Evolutionary conservation across 1,140 invertebrate species (phyloP), one percentile per base, ranked within the genome.

Genomic region (Temnothorax nylanderi): DNA sequence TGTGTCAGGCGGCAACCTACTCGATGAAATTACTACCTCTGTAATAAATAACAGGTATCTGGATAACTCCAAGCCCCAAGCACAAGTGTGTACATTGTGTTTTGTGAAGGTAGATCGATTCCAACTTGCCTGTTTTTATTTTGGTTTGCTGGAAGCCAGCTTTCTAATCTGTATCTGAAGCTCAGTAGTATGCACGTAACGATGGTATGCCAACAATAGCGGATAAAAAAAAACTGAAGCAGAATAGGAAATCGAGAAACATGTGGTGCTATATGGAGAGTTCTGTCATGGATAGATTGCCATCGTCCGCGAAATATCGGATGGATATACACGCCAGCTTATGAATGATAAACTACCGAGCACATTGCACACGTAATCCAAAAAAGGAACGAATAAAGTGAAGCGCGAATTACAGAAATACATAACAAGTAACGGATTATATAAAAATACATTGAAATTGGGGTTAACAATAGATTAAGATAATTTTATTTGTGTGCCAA

Each of bases 121-220:
- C 21, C 8, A 47, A 44, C 16, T 32, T 11, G 26, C 18, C 62
- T 65, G 84, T 85, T 90, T 87, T 88, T 85, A 64, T 65, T 32
- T 56, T 64, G n/a, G 72, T 58, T 84, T 90, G 84, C 82, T 64
- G 54, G 64, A 71, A 69, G 26, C 37, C 62, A 58, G 76, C 58
- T 90, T 90, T 78, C 84, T 88, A 90, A 91, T 91, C 81, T 87
- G 74, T 81, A 69, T 81, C 87, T 76, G 10, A 71, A 74, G 21
- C 56, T 77, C 54, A 51, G 54, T 76, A 90, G 75, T 77, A 54
- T 77, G 75, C 37, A 78, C 58, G 34, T 78, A 84, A 86, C 74
- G 44, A 75, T 47, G 44, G 47, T 51, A 54, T 26, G 62, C 32
- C 75, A 82, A 75, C 81, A 84, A 87, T 87, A 75, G 85, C 44